These are phyloP conservation scores for Torymus aiolomorphi DNA, from an alignment of 2,888 invertebrate genomes.

Conservation along the genomic window DNA sequence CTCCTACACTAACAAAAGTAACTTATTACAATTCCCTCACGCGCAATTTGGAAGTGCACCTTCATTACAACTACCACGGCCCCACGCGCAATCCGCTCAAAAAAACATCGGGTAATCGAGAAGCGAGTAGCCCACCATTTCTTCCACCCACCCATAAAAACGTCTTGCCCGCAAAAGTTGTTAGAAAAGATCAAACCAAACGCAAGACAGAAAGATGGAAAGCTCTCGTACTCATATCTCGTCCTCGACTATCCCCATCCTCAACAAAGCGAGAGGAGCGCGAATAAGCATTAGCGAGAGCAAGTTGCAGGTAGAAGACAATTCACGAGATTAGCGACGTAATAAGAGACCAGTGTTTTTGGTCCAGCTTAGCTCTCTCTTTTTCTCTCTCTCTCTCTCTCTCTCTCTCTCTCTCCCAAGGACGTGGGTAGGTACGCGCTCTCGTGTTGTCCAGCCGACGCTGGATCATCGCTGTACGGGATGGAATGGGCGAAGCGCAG, in stretches of 20 bases:
- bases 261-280: slow-evolving; percentile 3
- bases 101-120: slow-evolving; percentile 47
- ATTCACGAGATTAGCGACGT: slow-evolving; percentile 71
- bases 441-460: slow-evolving; percentile 69
- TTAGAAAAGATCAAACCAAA: slow-evolving; percentile 28
- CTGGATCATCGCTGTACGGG: slow-evolving; percentile 71
- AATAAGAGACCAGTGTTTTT: slow-evolving; percentile 74
- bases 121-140: slow-evolving; percentile 3
- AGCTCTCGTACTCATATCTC: slow-evolving; percentile 13
- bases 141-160: slow-evolving; percentile 34
- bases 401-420: not conserved
- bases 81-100: slow-evolving; percentile 17
- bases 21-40: slow-evolving; percentile 3
- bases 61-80: not conserved
- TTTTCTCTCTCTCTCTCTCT: slow-evolving; percentile 39
- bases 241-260: too few relatives aligned
- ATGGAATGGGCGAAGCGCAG: slow-evolving; percentile 58
- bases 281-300: slow-evolving; percentile 27
- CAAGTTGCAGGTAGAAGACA: slow-evolving; percentile 66
- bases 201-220: slow-evolving; percentile 6
- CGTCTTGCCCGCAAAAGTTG: slow-evolving; percentile 50
- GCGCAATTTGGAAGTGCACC: slow-evolving; percentile 14
- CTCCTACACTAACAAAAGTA: not conserved
- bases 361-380: slow-evolving; percentile 64
- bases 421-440: not conserved